Evolutionary conservation across 2,888 invertebrate species (phyloP).

Genomic region (Drosophila putrida): DNA sequence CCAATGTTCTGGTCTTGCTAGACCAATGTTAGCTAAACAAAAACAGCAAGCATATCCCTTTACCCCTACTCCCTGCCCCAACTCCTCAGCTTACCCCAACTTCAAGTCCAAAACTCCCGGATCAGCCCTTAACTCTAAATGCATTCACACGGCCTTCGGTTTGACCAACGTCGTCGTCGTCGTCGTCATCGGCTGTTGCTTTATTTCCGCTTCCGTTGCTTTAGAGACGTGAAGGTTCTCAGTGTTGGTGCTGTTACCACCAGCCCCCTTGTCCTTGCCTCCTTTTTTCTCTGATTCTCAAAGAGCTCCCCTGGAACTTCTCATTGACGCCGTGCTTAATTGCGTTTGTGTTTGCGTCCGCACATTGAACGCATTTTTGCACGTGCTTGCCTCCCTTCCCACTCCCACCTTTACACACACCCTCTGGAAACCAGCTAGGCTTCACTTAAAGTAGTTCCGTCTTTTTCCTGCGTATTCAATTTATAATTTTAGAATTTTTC

Average conservation of each 20-base stretch:
- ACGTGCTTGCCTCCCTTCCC: slow-evolving; percentile 53
- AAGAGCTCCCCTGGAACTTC: slow-evolving; percentile 37
- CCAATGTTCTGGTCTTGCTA: slow-evolving; percentile 25
- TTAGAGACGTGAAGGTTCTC: slow-evolving; percentile 38
- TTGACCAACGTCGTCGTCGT: slow-evolving; percentile 61
- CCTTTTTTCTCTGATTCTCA: neutral
- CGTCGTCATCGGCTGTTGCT: slow-evolving; percentile 55
- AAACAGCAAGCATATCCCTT: slow-evolving; percentile 20
- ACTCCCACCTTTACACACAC: neutral
- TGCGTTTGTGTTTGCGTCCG: slow-evolving; percentile 78
- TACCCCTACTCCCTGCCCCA: slow-evolving; percentile 1
- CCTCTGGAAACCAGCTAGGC: slow-evolving; percentile 17
- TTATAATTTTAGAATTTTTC: slow-evolving; percentile 66
- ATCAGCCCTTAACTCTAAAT: slow-evolving; percentile 46
- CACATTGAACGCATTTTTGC: slow-evolving; percentile 77
- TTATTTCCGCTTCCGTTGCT: slow-evolving; percentile 74
- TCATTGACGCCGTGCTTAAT: slow-evolving; percentile 80
- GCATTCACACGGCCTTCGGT: slow-evolving; percentile 67
- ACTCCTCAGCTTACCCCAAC: slow-evolving; percentile 1
- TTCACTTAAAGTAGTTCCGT: slow-evolving; percentile 33
- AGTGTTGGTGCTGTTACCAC: slow-evolving; percentile 7
- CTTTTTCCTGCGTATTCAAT: slow-evolving; percentile 47
- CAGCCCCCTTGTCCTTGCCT: neutral
- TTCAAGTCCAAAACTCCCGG: slow-evolving; percentile 31
- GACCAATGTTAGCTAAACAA: slow-evolving; percentile 73